Evolutionary conservation across 2,113 vertebrate genomes (phyloP).

Genomic region (Pao palembangensis): DNA sequence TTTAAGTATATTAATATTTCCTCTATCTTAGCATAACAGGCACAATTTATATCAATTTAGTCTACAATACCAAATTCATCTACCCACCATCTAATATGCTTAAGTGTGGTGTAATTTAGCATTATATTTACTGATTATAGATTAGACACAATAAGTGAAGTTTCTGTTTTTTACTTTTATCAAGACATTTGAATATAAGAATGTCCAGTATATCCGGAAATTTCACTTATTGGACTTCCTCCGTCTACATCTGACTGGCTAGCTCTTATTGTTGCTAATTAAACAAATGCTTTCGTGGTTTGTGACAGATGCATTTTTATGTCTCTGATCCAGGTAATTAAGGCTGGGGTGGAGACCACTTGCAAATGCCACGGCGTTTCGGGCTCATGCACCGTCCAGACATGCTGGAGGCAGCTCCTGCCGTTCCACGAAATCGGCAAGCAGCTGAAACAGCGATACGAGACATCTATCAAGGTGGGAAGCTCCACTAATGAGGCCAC

Average conservation of each 20-base stretch:
- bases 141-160: conserved; percentile 19
- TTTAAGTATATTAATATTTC: too few relatives aligned
- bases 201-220: too few relatives aligned
- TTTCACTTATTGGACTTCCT: not conserved
- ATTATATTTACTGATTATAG: conserved; percentile 7
- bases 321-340: conserved; percentile 84
- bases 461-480: conserved; percentile 89
- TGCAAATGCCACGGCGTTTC: conserved; percentile 98
- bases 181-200: conserved; percentile 9
- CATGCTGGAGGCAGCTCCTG: conserved; percentile 94
- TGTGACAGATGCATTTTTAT: conserved; percentile 15
- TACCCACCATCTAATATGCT: conserved; percentile 30
- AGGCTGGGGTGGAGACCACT: conserved; percentile 93
- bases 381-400: conserved; percentile 93
- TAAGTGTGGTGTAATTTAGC: too few relatives aligned
- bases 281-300: conserved; percentile 19
- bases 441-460: conserved; percentile 93
- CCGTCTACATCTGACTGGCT: too few relatives aligned
- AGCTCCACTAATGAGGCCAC: conserved; percentile 95
- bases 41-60: too few relatives aligned
- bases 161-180: conserved; percentile 18
- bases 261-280: conserved; percentile 7
- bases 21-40: too few relatives aligned
- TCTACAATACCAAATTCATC: too few relatives aligned
- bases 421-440: conserved; percentile 97